Percentiles rank a stretch among this genome's conserved stretches.
These are phyloP conservation scores for Macrocentrus cingulum DNA, from an alignment of 1,140 invertebrate genomes.

Conservation along the genomic window DNA sequence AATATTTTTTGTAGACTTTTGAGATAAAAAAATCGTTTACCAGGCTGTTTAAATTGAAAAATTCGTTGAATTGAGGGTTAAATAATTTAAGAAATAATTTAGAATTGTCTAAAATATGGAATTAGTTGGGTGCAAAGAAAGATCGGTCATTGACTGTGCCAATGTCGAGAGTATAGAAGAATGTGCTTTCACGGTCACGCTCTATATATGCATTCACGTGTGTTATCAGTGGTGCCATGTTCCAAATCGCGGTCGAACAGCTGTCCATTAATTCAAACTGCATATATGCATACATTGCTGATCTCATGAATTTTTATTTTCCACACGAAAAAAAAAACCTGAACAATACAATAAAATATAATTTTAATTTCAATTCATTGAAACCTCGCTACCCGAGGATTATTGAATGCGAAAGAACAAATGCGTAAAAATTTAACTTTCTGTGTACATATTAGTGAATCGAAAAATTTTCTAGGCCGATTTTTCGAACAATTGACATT, in stretches of 20 bases:
- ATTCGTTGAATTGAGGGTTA: neutral
- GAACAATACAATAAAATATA: no score
- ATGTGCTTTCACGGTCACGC: constrained; percentile 44
- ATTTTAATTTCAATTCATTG: no score
- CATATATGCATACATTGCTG: neutral
- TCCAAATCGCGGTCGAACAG: constrained; percentile 19
- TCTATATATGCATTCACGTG: constrained; percentile 34
- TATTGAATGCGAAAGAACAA: no score
- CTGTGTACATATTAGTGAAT: no score
- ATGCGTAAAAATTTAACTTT: no score
- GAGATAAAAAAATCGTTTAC: no score
- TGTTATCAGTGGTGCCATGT: constrained; percentile 1
- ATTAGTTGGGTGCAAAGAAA: constrained; percentile 35
- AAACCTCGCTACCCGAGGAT: no score
- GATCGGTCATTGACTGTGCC: constrained; percentile 52
- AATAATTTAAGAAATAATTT: neutral
- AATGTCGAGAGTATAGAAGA: constrained; percentile 40
- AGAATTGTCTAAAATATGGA: neutral
- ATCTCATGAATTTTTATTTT: neutral
- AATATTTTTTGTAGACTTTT: no score
- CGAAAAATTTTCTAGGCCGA: no score
- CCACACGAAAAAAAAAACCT: neutral
- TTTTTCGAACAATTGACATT: no score
- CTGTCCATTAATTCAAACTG: constrained; percentile 15
- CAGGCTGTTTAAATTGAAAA: no score